A percentile compares a stretch with the other conserved stretches of the same genome.
Conservation (phyloP, 92 coral and sea anemone species). For the Virgularia gustaviana region DNA sequence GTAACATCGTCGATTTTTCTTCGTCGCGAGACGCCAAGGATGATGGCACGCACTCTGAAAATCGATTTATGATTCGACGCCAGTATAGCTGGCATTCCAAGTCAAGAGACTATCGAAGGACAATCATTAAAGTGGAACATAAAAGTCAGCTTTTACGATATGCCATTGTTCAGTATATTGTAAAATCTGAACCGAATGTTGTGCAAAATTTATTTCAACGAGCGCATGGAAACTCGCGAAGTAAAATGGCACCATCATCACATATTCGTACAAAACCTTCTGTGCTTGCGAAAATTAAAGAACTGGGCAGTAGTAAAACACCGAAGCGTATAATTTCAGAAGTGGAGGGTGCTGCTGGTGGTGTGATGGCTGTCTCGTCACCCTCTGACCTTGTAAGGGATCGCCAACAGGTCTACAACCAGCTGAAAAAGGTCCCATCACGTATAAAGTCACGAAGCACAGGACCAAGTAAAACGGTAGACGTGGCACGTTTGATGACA, state of each 20-base stretch:
- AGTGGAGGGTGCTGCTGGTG: conserved; percentile 18
- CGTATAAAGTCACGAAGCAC: conserved; percentile 5
- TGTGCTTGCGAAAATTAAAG: conserved; percentile 19
- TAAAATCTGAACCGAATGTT: conserved; percentile 23
- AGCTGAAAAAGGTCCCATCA: background rate
- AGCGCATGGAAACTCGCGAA: conserved; percentile 39
- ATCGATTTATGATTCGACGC: conserved; percentile 31
- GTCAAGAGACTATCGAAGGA: conserved; percentile 24
- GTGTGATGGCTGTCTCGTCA: background rate
- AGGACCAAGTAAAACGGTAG: conserved; percentile 10
- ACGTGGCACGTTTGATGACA: background rate
- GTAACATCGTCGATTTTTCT: background rate
- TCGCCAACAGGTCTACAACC: conserved; percentile 32
- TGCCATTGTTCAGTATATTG: conserved; percentile 52
- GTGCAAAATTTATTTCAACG: conserved; percentile 2
- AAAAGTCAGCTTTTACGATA: conserved; percentile 27
- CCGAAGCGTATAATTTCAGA: conserved; percentile 22
- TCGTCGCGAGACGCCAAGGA: background rate
- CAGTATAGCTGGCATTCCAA: conserved; percentile 59
- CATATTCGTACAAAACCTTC: conserved; percentile 27
- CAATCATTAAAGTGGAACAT: conserved; percentile 48
- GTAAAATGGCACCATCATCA: conserved; percentile 26
- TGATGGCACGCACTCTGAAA: background rate
- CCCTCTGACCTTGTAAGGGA: conserved; percentile 15
- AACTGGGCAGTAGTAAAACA: background rate